phyloP scores from a whole-genome alignment of 2,888 invertebrate species.

The Sinelater perroti region DNA sequence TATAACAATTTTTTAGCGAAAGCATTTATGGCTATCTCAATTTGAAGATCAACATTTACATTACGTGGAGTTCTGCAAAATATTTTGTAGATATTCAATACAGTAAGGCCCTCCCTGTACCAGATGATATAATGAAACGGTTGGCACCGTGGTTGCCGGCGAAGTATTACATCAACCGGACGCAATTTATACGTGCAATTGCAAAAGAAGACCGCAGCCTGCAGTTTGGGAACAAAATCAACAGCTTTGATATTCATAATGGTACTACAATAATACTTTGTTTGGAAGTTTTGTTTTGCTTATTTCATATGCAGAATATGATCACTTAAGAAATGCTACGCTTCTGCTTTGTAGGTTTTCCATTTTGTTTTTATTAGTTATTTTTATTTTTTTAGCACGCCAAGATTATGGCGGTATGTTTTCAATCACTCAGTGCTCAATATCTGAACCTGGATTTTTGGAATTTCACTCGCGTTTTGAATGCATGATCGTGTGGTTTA shows the following conservation, averaged over 20 bases:
- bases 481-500: constrained; percentile 92
- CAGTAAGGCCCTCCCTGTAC: constrained; percentile 47
- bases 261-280: too few species aligned
- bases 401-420: constrained; percentile 62
- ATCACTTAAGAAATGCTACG: too few species aligned
- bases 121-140: constrained; percentile 50
- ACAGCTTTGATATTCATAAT: constrained; percentile 38
- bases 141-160: constrained; percentile 54
- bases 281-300: background rate
- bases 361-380: too few species aligned
- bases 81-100: constrained; percentile 83
- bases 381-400: constrained; percentile 43
- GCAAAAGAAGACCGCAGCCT: constrained; percentile 48
- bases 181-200: constrained; percentile 46
- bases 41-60: constrained; percentile 76
- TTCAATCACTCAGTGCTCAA: constrained; percentile 83
- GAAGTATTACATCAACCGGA: constrained; percentile 45
- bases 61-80: constrained; percentile 81
- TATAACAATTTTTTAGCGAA: constrained; percentile 64
- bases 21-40: constrained; percentile 94
- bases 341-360: too few species aligned
- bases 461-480: constrained; percentile 86
- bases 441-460: constrained; percentile 75
- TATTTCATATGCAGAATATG: background rate
- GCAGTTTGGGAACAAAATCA: constrained; percentile 50